Evolutionary conservation across 2,888 invertebrate species (phyloP), one percentile per base, ranked within the genome.

Genomic region (Diaprepes abbreviatus): DNA sequence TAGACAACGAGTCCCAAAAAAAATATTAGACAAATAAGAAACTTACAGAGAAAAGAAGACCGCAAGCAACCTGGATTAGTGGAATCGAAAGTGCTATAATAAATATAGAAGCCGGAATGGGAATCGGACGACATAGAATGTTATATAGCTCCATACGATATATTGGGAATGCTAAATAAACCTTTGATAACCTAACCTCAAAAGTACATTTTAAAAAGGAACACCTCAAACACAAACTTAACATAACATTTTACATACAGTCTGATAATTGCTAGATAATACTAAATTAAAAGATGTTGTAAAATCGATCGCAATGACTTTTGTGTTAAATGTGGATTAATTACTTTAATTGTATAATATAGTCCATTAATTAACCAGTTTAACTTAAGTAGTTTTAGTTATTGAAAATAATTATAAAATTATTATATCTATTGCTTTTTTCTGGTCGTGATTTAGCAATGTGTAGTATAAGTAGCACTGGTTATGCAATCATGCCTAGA

Each of bases 401-500:
- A 45, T 45, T 45, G n/a, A 45, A 45, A 24, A 24, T 45, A 45
- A 45, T 45, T 45, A n/a, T n/a, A 24, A 24, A 45, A 45, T 24
- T 24, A 45, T 24, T 45, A 45, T 12, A 24, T 45, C 45, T 19
- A n/a, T 21, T 40, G 6, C 17, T 40, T 17, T 17, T n/a, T 40
- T 40, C 12, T 36, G 12, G 17, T 21, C 7, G 16, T n/a, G 21
- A 45, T 45, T 21, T n/a, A 45, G 45, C 45, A 45, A 24, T 45
- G 5, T 24, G 12, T n/a, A 45, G 6, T 9, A 17, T 40, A 40
- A 40, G 45, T 45, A 24, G 21, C 10, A 24, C 45, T 45, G 12
- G 6, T 12, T 24, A 12, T 45, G 45, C 45, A 45, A 45, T 4
- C n/a, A 10, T 43, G 5, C 38, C n/a, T 43, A 19, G 9, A 43